Evolutionary conservation across 30 jellyfish, hydroid and myxozoan species (phyloP).

Genomic region (Aurelia sp.): DNA sequence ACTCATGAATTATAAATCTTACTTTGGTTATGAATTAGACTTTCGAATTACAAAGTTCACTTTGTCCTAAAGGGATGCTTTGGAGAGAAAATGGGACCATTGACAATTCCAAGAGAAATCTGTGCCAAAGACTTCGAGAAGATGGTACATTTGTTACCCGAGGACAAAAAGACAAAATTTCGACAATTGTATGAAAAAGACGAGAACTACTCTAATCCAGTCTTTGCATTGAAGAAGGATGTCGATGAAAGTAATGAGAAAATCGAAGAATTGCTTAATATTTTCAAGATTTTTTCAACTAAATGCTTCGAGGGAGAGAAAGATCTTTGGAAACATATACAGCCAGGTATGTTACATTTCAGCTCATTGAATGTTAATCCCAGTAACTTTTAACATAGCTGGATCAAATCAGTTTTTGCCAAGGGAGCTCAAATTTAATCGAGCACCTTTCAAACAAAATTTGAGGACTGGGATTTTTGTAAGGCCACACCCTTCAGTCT

Average conservation of each 20-base stretch:
- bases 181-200: constrained; percentile 55
- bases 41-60: too few species aligned
- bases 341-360: constrained; percentile 35
- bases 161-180: constrained; percentile 4
- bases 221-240: constrained; percentile 17
- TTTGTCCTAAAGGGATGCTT: constrained; percentile 37
- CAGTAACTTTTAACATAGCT: too few species aligned
- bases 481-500: too few species aligned
- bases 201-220: constrained; percentile 23
- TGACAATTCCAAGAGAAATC: constrained; percentile 55
- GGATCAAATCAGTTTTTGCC: too few species aligned
- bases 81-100: constrained; percentile 61
- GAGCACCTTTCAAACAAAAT: too few species aligned
- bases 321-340: constrained; percentile 43
- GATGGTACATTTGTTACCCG: constrained; percentile 6
- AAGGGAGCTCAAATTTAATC: too few species aligned
- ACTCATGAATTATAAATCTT: too few species aligned
- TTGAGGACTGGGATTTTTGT: too few species aligned
- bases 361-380: too few species aligned
- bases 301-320: constrained; percentile 63
- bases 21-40: too few species aligned
- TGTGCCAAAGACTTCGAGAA: constrained; percentile 40
- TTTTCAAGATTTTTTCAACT: constrained; percentile 22
- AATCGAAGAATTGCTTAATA: constrained; percentile 10
- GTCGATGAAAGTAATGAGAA: constrained; percentile 20